Base-by-base conservation (phyloP, 2,797 vertebrate genomes). In the Smutsia temminckii region DNA sequence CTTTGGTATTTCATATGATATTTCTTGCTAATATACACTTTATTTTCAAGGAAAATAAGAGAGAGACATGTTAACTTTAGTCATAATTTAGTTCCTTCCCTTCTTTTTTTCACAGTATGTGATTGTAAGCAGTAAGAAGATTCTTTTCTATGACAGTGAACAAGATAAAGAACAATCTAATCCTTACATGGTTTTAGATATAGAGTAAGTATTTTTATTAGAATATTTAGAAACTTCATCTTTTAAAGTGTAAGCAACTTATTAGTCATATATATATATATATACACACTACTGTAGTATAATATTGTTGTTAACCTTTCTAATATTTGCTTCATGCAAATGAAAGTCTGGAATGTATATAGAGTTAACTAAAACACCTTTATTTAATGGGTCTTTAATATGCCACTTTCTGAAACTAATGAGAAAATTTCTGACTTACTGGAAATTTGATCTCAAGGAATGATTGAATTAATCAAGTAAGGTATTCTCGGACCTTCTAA, bases 71-170 rank as follows among this genome's bases (percentile, higher is more conserved):
- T 87, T 92, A 94, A 93, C 16, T 95, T 0, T 1, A 89, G 0
- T 34, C 1, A 85, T 91, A 93, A 5, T 37, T 90, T 81, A 85
- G 91, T 80, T 97, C 4, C 75, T 88, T 81, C 85, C 91, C 90
- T 97, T 27, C 78, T 32, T 81, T 94, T 97, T 91, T 85, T 96
- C 96, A 97, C 98, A 99, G 99, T 99, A 99, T 89, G 98, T 99
- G 94, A 98, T 98, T 96, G 98, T 99, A 89, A 99, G 99, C 99
- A 99, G 99, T 98, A 99, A 99, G 98, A 99, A 99, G 98, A 99
- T 99, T 96, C 98, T 99, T 92, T 99, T 99, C 98, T 99, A 99
- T 97, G 98, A 99, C 98, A 99, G 98, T 0, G 99, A 99, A 93
- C 98, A 98, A 98, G 99, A 99, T 98, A 98, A 99, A 97, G 99